Evolutionary conservation across 2,113 vertebrate species (phyloP), one percentile per base, ranked within the genome.

Genomic region (Hydropotes inermis): DNA sequence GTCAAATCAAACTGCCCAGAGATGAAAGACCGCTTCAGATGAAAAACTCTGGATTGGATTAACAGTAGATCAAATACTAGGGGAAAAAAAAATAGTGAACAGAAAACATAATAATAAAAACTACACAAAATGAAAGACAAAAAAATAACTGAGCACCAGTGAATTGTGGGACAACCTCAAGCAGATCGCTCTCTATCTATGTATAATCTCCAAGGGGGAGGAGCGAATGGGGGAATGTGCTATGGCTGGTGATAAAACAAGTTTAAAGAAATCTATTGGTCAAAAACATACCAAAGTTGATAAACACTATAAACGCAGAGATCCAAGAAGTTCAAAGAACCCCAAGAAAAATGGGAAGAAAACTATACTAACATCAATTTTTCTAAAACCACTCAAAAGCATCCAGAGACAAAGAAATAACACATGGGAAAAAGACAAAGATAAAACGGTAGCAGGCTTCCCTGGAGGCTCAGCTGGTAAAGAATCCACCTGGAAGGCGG

Each of bases 401-500:
- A 60, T 33, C 4, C 33, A 33, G 23, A 45, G 39, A 94, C 17
- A 7, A 39, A 79, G 27, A 55, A 82, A 82, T 47, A 28, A 25
- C 13, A 8, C 13, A 4, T 8, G 5, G 12, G 15, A 5, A 47
- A 4, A 15, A 39, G 6, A 74, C 21, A 45, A 60, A 27, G 28
- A n/a, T 61, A 17, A 61, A n/a, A 55, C 9, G 76, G 28, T 7
- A 5, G 45, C 33, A 28, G 45, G n/a, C 4, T 5, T 27, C 57
- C 57, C 23, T 21, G 27, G 57, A 0, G 57, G 57, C 57, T 60
- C 57, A 27, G 57, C 25, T 28, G 57, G 57, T 1, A 12, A 60
- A 28, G 57, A 60, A 25, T 21, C 57, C 1, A 2, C 57, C 11
- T 60, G 11, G 11, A 28, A 12, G 11, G 9, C 11, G 0, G 57